These are phyloP conservation scores for Pristionchus exspectatus DNA, from an alignment of 2,888 invertebrate genomes.

Conservation along the genomic window DNA sequence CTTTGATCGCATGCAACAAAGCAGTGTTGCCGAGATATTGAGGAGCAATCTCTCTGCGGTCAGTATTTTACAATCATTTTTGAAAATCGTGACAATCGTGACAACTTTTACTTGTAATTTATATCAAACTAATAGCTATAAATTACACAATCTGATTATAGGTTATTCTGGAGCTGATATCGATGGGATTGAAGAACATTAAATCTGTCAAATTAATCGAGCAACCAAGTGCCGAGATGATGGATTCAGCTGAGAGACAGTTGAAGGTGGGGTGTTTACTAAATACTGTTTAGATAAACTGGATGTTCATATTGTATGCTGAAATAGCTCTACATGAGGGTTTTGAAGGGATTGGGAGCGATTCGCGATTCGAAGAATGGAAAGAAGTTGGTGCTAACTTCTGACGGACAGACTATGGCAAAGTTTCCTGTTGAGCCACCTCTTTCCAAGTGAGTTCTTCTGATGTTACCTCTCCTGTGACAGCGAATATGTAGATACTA, in stretches of 20 bases:
- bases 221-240: constrained; percentile 86
- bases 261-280: constrained; percentile 57
- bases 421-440: constrained; percentile 93
- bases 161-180: constrained; percentile 89
- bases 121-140: constrained; percentile 81
- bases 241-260: constrained; percentile 65
- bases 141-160: constrained; percentile 82
- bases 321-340: neutral
- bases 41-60: constrained; percentile 79
- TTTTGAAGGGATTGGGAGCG: constrained; percentile 83
- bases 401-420: constrained; percentile 89
- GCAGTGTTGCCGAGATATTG: constrained; percentile 91
- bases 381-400: constrained; percentile 83
- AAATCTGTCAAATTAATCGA: constrained; percentile 92
- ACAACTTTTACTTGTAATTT: too few species aligned
- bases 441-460: constrained; percentile 88
- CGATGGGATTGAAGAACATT: constrained; percentile 88
- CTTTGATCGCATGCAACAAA: constrained; percentile 86
- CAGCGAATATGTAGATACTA: neutral
- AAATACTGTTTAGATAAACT: neutral
- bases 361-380: constrained; percentile 81
- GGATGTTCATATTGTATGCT: neutral
- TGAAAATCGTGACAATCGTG: neutral
- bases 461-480: neutral
- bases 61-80: neutral